These are phyloP conservation scores for Drosophila nr. medialis DNA, from an alignment of 2,888 invertebrate genomes.

Conservation along the genomic window DNA sequence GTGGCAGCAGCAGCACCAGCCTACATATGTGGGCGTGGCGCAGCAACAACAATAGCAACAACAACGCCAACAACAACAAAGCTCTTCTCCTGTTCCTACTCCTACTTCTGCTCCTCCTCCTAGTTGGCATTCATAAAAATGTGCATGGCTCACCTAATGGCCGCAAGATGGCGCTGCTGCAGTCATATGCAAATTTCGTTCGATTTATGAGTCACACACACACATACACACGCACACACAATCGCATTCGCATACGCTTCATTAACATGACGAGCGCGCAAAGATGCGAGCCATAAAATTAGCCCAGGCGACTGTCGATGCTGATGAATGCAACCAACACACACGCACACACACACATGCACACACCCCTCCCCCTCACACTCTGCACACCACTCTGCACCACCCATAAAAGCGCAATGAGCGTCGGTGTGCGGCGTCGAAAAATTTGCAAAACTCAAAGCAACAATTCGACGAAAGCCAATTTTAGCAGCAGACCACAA, in stretches of 20 bases:
- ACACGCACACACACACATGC: neutral
- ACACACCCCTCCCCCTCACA: neutral
- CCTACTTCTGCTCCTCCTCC: neutral
- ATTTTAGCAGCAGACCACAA: constrained; percentile 60
- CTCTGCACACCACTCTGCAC: neutral
- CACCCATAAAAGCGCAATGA: constrained; percentile 66
- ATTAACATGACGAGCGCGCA: constrained; percentile 75
- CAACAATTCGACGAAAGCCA: constrained; percentile 80
- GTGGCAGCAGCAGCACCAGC: constrained; percentile 11
- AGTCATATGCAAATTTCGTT: constrained; percentile 75
- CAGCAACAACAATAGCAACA: constrained; percentile 40
- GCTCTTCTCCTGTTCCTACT: constrained; percentile 3
- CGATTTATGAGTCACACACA: constrained; percentile 63
- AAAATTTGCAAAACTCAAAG: constrained; percentile 80
- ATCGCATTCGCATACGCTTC: constrained; percentile 46
- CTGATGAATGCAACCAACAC: constrained; percentile 67
- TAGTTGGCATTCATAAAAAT: constrained; percentile 57
- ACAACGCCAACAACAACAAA: constrained; percentile 47
- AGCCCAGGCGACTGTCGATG: constrained; percentile 66
- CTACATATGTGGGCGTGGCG: constrained; percentile 50
- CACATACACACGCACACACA: neutral
- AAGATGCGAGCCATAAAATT: constrained; percentile 75
- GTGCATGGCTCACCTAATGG: constrained; percentile 53
- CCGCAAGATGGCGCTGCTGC: constrained; percentile 70
- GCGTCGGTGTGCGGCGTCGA: constrained; percentile 60